Evolutionary conservation across 2,113 vertebrate species (phyloP), one percentile per base, ranked within the genome.

Genomic region (Bos javanicus): DNA sequence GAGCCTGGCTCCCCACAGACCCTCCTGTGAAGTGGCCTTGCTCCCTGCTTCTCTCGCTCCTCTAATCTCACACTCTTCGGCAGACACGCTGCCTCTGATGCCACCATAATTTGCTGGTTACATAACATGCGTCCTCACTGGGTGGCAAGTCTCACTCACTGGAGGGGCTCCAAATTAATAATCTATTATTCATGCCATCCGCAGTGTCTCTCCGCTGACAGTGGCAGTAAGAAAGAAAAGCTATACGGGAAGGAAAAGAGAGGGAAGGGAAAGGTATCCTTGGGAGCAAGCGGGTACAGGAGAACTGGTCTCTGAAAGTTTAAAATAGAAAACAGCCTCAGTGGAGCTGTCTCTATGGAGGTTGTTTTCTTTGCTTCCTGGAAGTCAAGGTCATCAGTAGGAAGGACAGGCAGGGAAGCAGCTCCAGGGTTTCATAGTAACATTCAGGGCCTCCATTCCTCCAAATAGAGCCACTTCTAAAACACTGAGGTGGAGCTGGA

Each of bases 171-270:
- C 90, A 82, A 93, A 74, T 98, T 96, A 96, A 94, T 97, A 92
- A 98, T 98, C 87, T 85, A 98, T 98, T 97, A 97, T 96, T 97
- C 93, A 97, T 98, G 97, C 90, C 78, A 8, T 81, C 91, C 83
- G 33, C 62, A 96, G 74, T 85, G 19, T 93, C 81, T 97, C 93
- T 62, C 36, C 54, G 88, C 94, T 67, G 71, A 97, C 13, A 89
- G 78, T 43, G 26, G 94, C 59, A 28, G 57, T 36, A 82, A 16
- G 50, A 56, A 86, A 10, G 82, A 89, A 95, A 94, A 0, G 1
- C 21, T 62, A 5, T 54, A 33, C 12, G 19, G 2, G 7, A 46
- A 78, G 60, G 16, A 95, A 96, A 96, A 62, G 91, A 91, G 78
- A 94, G 50, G 28, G 19, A 71, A 64, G 25, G 11, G 17, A 64